phyloP scores from a whole-genome alignment of 2,888 invertebrate genomes.

The Troides helena region DNA sequence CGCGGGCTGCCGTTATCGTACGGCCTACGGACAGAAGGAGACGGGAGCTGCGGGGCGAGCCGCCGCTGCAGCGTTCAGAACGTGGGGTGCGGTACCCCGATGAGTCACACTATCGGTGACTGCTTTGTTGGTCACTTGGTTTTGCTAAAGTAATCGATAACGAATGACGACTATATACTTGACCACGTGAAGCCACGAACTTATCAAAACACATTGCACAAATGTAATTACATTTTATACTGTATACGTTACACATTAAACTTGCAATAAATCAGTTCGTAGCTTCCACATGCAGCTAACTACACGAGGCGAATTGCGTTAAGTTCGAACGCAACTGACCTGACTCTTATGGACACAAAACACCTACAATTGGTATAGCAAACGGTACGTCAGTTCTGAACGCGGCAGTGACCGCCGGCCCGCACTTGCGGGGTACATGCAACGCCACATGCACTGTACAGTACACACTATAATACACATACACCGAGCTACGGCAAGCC shows the following conservation, averaged over 20 bases:
- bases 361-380: conserved; percentile 9
- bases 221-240: neutral
- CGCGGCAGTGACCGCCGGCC: conserved; percentile 56
- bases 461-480: conserved; percentile 43
- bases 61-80: conserved; percentile 59
- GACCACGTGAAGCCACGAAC: neutral
- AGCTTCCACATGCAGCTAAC: conserved; percentile 1
- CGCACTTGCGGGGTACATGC: conserved; percentile 71
- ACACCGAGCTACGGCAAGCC: conserved; percentile 52
- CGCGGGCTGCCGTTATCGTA: conserved; percentile 78
- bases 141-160: neutral
- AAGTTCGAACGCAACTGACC: neutral
- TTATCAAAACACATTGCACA: neutral
- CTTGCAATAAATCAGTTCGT: neutral
- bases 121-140: conserved; percentile 14
- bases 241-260: neutral
- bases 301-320: neutral
- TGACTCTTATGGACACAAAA: neutral
- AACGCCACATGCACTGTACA: conserved; percentile 70
- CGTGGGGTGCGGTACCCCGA: conserved; percentile 24
- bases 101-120: conserved; percentile 12
- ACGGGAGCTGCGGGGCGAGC: conserved; percentile 78
- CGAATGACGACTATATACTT: neutral
- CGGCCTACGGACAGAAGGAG: conserved; percentile 80
- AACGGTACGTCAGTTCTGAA: conserved; percentile 52